Conservation (phyloP, 2,888 invertebrate species). For the Limenitis camilla region DNA sequence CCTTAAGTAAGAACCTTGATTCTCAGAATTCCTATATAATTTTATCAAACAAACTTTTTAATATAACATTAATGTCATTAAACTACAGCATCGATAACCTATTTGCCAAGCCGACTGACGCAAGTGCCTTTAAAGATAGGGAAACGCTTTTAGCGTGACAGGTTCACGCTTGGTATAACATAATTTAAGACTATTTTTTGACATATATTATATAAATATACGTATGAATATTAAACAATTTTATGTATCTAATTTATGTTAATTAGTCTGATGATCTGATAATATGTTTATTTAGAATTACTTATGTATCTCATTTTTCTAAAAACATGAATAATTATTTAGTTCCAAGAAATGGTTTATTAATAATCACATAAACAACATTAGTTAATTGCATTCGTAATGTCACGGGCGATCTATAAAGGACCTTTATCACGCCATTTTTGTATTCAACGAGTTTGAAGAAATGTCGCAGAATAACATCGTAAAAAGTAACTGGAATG, state of each 20-base stretch:
- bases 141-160: not conserved
- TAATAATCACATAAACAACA: conserved; percentile 3
- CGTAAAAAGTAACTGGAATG: not conserved
- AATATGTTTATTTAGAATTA: not conserved
- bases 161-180: not conserved
- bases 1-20: not conserved
- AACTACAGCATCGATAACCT: not conserved
- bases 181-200: no score
- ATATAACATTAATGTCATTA: no score
- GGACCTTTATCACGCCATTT: conserved; percentile 1
- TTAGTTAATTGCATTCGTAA: conserved; percentile 6
- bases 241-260: no score
- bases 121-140: not conserved
- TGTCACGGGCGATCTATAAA: conserved; percentile 2
- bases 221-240: no score
- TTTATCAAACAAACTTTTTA: no score
- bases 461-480: not conserved
- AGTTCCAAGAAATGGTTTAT: conserved; percentile 4
- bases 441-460: not conserved
- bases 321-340: conserved; percentile 8
- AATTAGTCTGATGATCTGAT: no score
- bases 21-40: not conserved
- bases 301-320: conserved; percentile 3
- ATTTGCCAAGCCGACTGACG: not conserved
- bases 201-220: no score